Evolutionary conservation across 2,797 vertebrate species (phyloP).

Genomic region (Carduelis carduelis): DNA sequence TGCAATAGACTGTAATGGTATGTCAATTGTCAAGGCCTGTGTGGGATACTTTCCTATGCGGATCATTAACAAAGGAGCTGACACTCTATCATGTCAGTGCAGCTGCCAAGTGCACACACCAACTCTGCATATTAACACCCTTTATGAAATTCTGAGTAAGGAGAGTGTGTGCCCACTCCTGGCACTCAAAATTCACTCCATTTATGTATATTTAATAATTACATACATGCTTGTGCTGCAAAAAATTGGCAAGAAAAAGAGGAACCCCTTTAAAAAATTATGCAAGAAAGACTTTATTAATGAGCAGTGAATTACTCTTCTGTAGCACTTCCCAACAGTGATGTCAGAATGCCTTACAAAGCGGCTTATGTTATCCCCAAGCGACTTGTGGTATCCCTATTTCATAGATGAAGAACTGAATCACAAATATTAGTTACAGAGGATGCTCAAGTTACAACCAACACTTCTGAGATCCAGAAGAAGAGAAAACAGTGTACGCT

Average conservation of each 20-base stretch:
- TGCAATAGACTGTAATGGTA: conserved; percentile 55
- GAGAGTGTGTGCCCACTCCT: conserved; percentile 26
- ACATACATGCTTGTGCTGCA: not conserved
- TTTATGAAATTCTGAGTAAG: conserved; percentile 58
- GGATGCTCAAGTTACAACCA: not conserved
- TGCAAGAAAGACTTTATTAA: not conserved
- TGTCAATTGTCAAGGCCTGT: conserved; percentile 65
- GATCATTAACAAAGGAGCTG: conserved; percentile 68
- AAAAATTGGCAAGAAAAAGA: not conserved
- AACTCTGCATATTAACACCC: conserved; percentile 63
- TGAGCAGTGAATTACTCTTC: not conserved
- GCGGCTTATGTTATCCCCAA: not conserved
- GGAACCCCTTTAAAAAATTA: not conserved
- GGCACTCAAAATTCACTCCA: conserved; percentile 45
- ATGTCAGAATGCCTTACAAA: not conserved
- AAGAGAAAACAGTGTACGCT: fast-evolving
- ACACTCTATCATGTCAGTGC: conserved; percentile 64
- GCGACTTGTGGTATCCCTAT: not conserved
- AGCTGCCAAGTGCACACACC: conserved; percentile 59
- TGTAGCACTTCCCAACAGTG: not conserved
- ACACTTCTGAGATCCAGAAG: not conserved
- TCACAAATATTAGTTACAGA: not conserved
- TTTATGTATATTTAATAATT: conserved; percentile 55
- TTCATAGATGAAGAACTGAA: not conserved
- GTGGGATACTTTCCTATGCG: conserved; percentile 60